These are phyloP conservation scores for Pteropus alecto DNA, from an alignment of 2,113 vertebrate species.

Conservation along the genomic window DNA sequence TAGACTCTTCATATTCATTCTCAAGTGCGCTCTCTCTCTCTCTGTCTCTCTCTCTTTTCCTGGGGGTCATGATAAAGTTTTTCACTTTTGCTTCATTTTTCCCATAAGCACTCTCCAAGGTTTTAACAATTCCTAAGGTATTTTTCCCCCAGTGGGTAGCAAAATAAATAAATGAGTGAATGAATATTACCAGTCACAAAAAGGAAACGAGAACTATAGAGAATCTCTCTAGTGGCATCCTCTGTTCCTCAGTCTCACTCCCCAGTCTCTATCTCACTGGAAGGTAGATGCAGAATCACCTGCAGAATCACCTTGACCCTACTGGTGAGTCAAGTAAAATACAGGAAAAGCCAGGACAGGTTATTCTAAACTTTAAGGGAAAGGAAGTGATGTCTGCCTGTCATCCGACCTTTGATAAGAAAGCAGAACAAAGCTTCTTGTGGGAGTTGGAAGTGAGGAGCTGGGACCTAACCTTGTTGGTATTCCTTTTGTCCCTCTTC, in stretches of 20 bases:
- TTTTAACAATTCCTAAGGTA: neutral
- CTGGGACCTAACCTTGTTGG: neutral
- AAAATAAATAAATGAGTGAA: neutral
- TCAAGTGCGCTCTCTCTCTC: neutral
- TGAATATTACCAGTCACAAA: neutral
- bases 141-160: fast-evolving
- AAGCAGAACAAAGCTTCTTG: neutral
- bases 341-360: neutral
- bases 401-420: neutral
- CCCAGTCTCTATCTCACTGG: neutral
- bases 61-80: neutral
- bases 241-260: neutral
- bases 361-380: neutral
- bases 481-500: neutral
- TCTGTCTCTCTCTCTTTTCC: neutral
- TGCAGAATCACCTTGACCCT: neutral
- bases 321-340: neutral
- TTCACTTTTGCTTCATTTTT: neutral
- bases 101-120: neutral
- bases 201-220: neutral
- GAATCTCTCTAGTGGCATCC: neutral
- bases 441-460: neutral
- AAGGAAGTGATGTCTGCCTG: neutral
- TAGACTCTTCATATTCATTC: neutral
- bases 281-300: neutral